Base-by-base conservation (phyloP, 1,140 invertebrate species). In the Drosophila kurseongensis region DNA sequence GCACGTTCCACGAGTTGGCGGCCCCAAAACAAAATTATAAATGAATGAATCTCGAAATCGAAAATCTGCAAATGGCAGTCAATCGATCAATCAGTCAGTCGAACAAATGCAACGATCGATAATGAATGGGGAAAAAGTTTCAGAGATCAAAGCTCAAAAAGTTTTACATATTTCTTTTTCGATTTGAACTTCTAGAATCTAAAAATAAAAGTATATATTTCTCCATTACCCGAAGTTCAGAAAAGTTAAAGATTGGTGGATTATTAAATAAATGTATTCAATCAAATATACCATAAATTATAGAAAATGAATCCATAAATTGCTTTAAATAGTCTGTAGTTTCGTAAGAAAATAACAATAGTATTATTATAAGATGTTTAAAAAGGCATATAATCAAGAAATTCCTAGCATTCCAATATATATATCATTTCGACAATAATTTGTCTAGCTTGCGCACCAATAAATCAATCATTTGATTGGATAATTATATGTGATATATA, bases 41-140 rank as follows among this genome's bases (percentile, higher is more conserved):
- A 52, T 68, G 60, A 68, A 66, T 68, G 65, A 68, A 67, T 50
- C 16, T 41, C 7, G 18, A 65, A 50, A 41, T 50, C 1, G 41
- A 48, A 36, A 32, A 32, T 47, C 29, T 63, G 16, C 10, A 45
- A 63, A 63, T 42, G 54, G 60, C 38, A 59, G 38, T 35, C 38
- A 59, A 44, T 63, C 61, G 61, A 63, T 52, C 51, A 52, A 52
- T 52, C 51, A 52, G 51, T 36, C 51, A 35, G 29, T 48, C 48
- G 29, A 51, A 35, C 61, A 63, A 44, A 44, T 63, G 38, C 38
- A 63, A 3, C 0, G 6, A 62, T 61, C 35, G 16, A 23, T 40
- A 48, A 54, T 38, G 18, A 40, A 5, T 10, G 16, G 6, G 27
- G 5, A 5, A 50, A 32, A 3, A 1, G 5, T 32, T 50, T 4